These are phyloP conservation scores for Bombus terrestris DNA, from an alignment of 1,140 invertebrate species.

Conservation along the genomic window DNA sequence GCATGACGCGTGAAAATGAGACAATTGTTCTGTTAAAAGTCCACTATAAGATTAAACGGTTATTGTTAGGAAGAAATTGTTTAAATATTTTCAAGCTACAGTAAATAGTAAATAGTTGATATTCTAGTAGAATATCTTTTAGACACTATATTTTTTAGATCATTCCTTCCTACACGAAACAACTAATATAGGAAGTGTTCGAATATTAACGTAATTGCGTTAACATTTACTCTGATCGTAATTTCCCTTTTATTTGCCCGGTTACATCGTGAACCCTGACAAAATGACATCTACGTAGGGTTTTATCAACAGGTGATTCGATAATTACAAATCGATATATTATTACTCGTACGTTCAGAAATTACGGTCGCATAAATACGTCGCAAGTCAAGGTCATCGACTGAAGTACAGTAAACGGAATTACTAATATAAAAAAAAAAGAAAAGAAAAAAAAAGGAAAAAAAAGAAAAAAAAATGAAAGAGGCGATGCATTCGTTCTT, in stretches of 20 bases:
- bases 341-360: background rate
- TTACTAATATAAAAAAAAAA: background rate
- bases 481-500: background rate
- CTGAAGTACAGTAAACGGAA: background rate
- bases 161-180: too few species aligned
- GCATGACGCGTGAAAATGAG: too few species aligned
- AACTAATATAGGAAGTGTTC: too few species aligned
- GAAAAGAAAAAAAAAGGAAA: background rate
- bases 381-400: background rate
- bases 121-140: too few species aligned
- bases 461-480: background rate
- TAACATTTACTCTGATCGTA: too few species aligned
- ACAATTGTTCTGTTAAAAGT: too few species aligned
- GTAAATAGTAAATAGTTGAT: too few species aligned
- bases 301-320: background rate
- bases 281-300: too few species aligned
- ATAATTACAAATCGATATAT: conserved; percentile 13
- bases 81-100: too few species aligned
- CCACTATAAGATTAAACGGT: too few species aligned
- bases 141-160: background rate
- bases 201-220: too few species aligned
- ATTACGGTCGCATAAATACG: background rate
- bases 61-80: too few species aligned
- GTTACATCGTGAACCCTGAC: background rate
- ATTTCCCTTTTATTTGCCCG: background rate